Evolutionary conservation across 2,113 vertebrate genomes (phyloP), one percentile per base, ranked within the genome.

Genomic region (Paracanthobrama guichenoti): DNA sequence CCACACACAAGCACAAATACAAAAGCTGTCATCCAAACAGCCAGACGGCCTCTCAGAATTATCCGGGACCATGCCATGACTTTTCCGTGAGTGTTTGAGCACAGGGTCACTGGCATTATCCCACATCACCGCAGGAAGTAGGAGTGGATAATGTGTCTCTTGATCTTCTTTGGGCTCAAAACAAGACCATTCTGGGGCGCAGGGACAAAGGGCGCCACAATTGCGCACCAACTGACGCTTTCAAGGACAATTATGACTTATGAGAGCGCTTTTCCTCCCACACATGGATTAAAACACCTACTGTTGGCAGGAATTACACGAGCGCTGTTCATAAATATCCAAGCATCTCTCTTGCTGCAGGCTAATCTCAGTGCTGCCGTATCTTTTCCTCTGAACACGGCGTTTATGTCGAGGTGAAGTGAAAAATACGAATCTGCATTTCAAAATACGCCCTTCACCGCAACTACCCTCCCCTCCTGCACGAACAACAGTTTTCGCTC

Each of bases 181-280:
- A 67, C 14, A 26, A n/a, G 28, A 62, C 44, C 44, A 26, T 16
- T 80, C 60, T 24, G 28, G 26, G 73, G 26, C 24, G 16, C 48
- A 20, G 73, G 8, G 46, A 75, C 24, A 28, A 75, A 42, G 66
- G 9, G 66, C 20, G 35, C 31, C 35, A 53, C 53, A 78, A 78
- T n/a, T 42, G 31, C 10, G 20, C 74, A 79, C n/a, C 24, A 88
- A 71, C 83, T 82, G 83, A 81, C 79, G 85, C 20, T 10, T 88
- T 91, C 92, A 89, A 81, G 50, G 79, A 89, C 90, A 89, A 91
- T 91, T 88, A 91, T 77, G 59, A 69, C 48, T 71, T 39, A 31
- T n/a, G 48, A 57, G 18, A 46, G 20, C 8, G 11, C 6, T 22
- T 31, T 67, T 31, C 48, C 48, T 20, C 79, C 79, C 79, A 71